These are phyloP conservation scores for Pimephales promelas DNA, from an alignment of 2,113 vertebrate genomes.

Conservation along the genomic window DNA sequence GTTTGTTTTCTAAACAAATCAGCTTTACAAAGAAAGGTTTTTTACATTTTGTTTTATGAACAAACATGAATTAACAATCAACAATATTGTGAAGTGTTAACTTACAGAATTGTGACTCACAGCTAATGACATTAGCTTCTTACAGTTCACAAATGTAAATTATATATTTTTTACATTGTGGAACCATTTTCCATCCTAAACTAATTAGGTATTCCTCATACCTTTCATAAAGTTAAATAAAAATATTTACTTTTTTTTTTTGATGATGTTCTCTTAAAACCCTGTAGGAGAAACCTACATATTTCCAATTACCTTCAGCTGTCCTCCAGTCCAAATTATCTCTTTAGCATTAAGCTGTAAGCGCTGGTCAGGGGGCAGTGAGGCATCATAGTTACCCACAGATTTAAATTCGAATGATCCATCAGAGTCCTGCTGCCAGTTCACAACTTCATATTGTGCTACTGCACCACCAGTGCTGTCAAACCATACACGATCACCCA, in stretches of 20 bases:
- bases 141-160: neutral
- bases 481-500: slow-evolving; percentile 71
- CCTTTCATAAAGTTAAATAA: neutral
- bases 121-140: neutral
- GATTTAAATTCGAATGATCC: slow-evolving; percentile 69
- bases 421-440: slow-evolving; percentile 45
- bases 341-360: slow-evolving; percentile 64
- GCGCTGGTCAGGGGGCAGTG: slow-evolving; percentile 64
- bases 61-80: no score
- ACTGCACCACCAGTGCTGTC: slow-evolving; percentile 70
- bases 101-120: neutral
- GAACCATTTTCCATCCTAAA: neutral
- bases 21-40: no score
- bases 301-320: slow-evolving; percentile 53
- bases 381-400: slow-evolving; percentile 75
- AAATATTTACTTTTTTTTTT: neutral
- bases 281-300: neutral
- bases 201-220: neutral
- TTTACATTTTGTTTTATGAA: no score
- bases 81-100: neutral
- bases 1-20: no score
- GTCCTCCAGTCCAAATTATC: slow-evolving; percentile 69
- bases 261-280: neutral
- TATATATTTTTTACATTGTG: neutral
- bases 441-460: slow-evolving; percentile 67